Percentiles rank a stretch among this genome's conserved stretches.
These are phyloP conservation scores for Falco biarmicus DNA, from an alignment of 2,797 vertebrate genomes.

Conservation along the genomic window DNA sequence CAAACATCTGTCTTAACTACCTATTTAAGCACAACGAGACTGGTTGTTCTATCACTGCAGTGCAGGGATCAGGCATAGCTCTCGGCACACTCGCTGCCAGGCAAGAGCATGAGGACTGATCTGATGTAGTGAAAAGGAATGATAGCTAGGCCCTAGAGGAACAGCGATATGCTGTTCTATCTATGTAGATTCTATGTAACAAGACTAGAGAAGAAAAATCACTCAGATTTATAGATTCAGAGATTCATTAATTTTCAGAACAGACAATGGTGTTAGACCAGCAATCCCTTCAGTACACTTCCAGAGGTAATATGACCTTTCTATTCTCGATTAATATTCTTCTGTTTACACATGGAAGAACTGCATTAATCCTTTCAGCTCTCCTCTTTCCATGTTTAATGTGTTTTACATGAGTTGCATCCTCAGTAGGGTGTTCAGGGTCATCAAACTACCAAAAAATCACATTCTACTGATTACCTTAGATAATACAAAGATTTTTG, in stretches of 20 bases:
- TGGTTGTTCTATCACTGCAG: neutral
- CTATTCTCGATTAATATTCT: conserved; percentile 14
- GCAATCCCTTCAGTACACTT: neutral
- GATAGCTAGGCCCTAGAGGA: neutral
- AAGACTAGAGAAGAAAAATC: neutral
- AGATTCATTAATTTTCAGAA: neutral
- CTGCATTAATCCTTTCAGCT: conserved; percentile 6
- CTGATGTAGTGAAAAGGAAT: neutral
- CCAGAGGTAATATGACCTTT: conserved; percentile 25
- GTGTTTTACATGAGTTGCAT: neutral
- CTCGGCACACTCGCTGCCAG: neutral
- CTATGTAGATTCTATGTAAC: neutral
- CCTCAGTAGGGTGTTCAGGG: neutral
- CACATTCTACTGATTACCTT: neutral
- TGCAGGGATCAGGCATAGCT: neutral
- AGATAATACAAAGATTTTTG: neutral
- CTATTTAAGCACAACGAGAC: neutral
- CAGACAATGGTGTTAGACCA: neutral
- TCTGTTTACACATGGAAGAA: conserved; percentile 20
- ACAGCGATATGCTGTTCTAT: neutral
- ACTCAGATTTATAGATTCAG: neutral
- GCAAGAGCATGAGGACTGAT: neutral
- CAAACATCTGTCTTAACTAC: neutral
- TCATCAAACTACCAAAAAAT: neutral
- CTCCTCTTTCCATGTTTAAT: neutral